phyloP scores from a whole-genome alignment of 2,888 invertebrate species.

The Polyommatus iphigenia region DNA sequence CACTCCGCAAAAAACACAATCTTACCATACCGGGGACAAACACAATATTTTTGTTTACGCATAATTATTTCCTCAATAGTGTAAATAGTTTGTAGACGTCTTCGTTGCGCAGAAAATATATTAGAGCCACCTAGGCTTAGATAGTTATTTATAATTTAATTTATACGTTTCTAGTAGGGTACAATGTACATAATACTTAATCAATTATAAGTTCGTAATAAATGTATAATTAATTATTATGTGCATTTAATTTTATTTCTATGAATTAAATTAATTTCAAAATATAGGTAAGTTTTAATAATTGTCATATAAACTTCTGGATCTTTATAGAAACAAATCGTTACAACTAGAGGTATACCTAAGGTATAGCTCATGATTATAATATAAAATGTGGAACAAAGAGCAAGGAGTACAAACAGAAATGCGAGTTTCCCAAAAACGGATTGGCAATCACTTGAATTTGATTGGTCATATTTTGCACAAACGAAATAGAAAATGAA shows the following conservation, averaged over 20 bases:
- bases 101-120: background rate
- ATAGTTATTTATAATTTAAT: too few species aligned
- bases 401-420: background rate
- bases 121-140: background rate
- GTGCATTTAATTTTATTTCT: too few species aligned
- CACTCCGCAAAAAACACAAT: conserved; percentile 53
- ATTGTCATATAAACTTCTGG: too few species aligned
- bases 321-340: too few species aligned
- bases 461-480: conserved; percentile 31
- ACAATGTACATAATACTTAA: too few species aligned
- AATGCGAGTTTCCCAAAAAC: conserved; percentile 19
- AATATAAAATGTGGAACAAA: background rate
- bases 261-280: too few species aligned
- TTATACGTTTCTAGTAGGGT: too few species aligned
- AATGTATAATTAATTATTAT: too few species aligned
- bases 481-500: conserved; percentile 21
- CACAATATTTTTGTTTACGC: conserved; percentile 24
- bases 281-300: too few species aligned
- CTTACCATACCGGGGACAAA: conserved; percentile 22
- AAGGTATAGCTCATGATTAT: too few species aligned
- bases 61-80: conserved; percentile 3
- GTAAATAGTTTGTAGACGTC: background rate
- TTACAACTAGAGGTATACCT: too few species aligned
- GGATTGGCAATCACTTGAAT: conserved; percentile 29
- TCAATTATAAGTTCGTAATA: too few species aligned